Base-by-base conservation (phyloP, 2,113 vertebrate species). In the Barbus barbus region DNA sequence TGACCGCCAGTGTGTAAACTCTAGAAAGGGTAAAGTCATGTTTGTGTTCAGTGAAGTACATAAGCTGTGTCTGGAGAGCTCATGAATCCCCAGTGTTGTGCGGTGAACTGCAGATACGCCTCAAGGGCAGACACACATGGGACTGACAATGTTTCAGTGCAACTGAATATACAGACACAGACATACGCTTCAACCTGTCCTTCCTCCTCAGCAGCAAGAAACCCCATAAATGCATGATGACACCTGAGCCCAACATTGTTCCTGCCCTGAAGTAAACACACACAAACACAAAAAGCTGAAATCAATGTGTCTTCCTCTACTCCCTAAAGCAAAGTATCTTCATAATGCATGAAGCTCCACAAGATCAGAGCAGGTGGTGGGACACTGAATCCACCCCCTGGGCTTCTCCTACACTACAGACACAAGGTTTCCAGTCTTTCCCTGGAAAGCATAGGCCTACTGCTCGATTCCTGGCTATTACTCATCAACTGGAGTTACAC, bases 271-370 rank as follows among this genome's bases (percentile, higher is more conserved):
- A 61, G 56, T 31, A 28, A 24, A 79, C 38, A 26, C n/a, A 41
- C n/a, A 24, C 76, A 78, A 20, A 48, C 18, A 65, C 7, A 71
- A 38, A n/a, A 60, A 75, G 38, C 56, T 74, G 38, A 26, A 78
- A 58, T 78, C 83, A 38, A 69, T 78, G 82, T 41, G 56, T 75
- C 60, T n/a, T 78, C 61, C 16, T 51, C 5, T 22, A 69, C 22
- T 48, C 72, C 22, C 61, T 28, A 58, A 48, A 58, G 75, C 33
- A 58, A 36, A 41, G 60, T 1, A 58, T 67, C 51, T 77, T 74
- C 75, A 78, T 78, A 84, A 84, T 69, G 22, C 61, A 84, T 78
- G 48, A 56, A 24, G 73, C 44, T 53, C 73, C 44, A 24, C 71
- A 31, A 60, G 38, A 28, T 44, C 36, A 38, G 20, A 67, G 58